Percentiles rank a stretch among this genome's conserved stretches.
These are phyloP conservation scores for Ceratosolen solmsi DNA, from an alignment of 1,140 invertebrate genomes.

Conservation along the genomic window DNA sequence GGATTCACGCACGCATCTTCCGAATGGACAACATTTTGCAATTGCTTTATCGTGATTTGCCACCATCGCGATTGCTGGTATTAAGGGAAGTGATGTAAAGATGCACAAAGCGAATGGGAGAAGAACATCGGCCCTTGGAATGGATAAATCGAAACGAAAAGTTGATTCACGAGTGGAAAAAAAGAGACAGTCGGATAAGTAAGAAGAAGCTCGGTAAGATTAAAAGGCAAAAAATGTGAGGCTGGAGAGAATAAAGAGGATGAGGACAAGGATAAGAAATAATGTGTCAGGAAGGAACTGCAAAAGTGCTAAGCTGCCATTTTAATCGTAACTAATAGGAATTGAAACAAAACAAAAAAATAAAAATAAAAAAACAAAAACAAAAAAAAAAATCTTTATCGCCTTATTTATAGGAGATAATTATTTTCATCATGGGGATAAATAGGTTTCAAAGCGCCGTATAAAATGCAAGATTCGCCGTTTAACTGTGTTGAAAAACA, in stretches of 20 bases:
- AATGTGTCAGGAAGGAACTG: not conserved
- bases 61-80: not conserved
- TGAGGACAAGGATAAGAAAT: constrained; percentile 9
- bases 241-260: not conserved
- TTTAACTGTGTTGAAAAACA: not conserved
- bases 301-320: not conserved
- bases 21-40: not conserved
- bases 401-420: constrained; percentile 24
- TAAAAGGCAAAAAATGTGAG: not conserved
- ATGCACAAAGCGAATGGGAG: not conserved
- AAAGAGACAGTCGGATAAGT: not conserved
- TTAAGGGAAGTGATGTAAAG: not conserved
- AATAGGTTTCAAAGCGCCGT: constrained; percentile 32
- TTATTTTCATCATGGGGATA: constrained; percentile 31
- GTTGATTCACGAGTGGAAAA: not conserved
- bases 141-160: constrained; percentile 12
- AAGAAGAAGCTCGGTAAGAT: constrained; percentile 2
- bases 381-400: constrained; percentile 22
- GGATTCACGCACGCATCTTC: not conserved
- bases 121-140: too few relatives aligned
- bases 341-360: too few relatives aligned
- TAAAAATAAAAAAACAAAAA: too few relatives aligned
- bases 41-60: not conserved
- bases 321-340: not conserved
- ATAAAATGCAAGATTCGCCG: not conserved